Base-by-base conservation (phyloP, 2,888 invertebrate species). In the Ormyrus nitidulus region DNA sequence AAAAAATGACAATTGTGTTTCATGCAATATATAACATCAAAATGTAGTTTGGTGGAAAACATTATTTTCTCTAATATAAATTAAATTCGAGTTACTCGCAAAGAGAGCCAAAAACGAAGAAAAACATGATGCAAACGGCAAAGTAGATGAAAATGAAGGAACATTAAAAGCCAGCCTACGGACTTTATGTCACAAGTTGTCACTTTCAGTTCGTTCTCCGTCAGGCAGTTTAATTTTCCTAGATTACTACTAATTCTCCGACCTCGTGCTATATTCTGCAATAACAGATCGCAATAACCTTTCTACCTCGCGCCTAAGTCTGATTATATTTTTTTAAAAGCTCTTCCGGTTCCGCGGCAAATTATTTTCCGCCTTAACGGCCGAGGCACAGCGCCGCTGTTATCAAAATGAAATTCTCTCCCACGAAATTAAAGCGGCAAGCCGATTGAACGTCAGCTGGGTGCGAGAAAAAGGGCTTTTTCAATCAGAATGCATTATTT, bases 121-220 rank as follows among this genome's bases (percentile, higher is more conserved):
- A 19, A 19, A 19, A 19, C 2, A 11, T 7, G 19, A 68, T 5
- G 49, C 49, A 70, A 71, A 51, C 9, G 48, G 13, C 58, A 34
- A 19, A 51, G 19, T 5, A 49, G 56, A 62, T 59, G 2, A 48
- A 53, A 70, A 62, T 59, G 56, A 62, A 64, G n/a, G 13, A 46
- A 65, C 58, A 70, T 70, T 70, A 59, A 79, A 59, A 64, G 79
- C 70, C 19, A 53, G 19, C 44, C 79, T 70, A 79, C 75, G 65
- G 79, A 79, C 65, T 79, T 79, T 65, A 54, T 53, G 70, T 70
- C 70, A 79, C 74, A 74, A 34, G 53, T 75, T 79, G 79, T 79
- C 79, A 79, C 59, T 79, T 75, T 65, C 79, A 79, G 79, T 59
- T 71, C 70, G 13, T 75, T 79, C 71, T 74, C 19, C 64, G 19